Evolutionary conservation across 2,797 vertebrate species (phyloP), one percentile per base, ranked within the genome.

Genomic region (Cynopterus sphinx): DNA sequence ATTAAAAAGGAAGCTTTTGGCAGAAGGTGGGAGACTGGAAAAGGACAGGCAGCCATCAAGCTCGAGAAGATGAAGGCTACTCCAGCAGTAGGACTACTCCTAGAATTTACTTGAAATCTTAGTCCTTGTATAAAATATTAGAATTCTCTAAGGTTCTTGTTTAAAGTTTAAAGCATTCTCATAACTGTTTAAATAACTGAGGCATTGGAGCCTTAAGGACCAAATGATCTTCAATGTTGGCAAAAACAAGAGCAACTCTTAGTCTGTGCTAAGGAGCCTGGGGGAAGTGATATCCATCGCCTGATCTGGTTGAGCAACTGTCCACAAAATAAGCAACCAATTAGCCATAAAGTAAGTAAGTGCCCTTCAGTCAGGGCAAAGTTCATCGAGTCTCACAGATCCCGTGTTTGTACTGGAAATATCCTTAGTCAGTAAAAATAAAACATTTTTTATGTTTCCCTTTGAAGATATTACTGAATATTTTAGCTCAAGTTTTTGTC

Each of bases 311-410:
- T 95, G 91, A 96, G 91, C 75, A 96, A 90, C 74, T 51, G 19
- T 91, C 51, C n/a, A 65, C 79, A 90, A 90, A 90, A 86, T 10
- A 94, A 93, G 67, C 57, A 55, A 74, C 9, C 49, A 49, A 41
- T 57, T 41, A 95, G 65, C 19, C 53, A 78, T 24, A 26, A 67
- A 73, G 70, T 65, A 87, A 93, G 31, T 33, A 88, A 81, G 49
- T 28, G 55, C 7, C 24, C 33, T 77, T 19, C 7, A 21, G 2
- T 4, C 61, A 87, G 87, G 46, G 13, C 3, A 96, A 93, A 90
- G 92, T 95, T 96, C 91, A 91, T 26, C 70, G 75, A 73, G 67
- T 36, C 91, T 92, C 73, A 90, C 28, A 55, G 92, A 85, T 74
- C 85, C 31, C 75, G 67, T 39, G 75, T 79, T 46, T 92, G 51